Percentiles rank a stretch among this genome's conserved stretches.
Conservation (phyloP, 2,797 vertebrate species). For the Luscinia megarhynchos region DNA sequence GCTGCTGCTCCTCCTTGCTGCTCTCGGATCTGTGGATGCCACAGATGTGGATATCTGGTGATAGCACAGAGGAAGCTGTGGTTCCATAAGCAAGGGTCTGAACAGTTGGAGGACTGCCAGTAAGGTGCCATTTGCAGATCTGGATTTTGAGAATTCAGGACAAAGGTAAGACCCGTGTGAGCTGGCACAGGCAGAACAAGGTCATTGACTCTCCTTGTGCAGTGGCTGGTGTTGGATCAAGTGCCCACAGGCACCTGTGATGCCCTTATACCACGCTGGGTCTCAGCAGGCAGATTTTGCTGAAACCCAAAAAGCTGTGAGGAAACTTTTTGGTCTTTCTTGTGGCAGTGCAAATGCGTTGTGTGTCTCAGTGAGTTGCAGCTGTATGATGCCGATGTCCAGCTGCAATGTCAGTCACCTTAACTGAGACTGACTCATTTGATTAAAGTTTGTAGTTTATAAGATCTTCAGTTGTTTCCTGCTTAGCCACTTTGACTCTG, state of each 20-base stretch:
- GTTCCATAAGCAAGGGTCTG: rapidly evolving
- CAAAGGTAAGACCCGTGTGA: not conserved
- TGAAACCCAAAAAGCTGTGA: not conserved
- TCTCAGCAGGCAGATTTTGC: not conserved
- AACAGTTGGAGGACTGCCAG: not conserved
- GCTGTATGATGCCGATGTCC: rapidly evolving
- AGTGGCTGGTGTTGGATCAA: not conserved
- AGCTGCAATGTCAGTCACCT: rapidly evolving
- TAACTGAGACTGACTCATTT: not conserved
- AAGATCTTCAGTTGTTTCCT: constrained; percentile 20
- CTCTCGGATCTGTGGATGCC: not conserved
- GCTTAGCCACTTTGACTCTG: not conserved
- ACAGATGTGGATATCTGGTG: not conserved
- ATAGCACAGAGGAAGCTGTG: rapidly evolving
- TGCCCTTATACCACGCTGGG: not conserved
- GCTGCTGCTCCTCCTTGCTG: not conserved
- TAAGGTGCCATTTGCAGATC: not conserved
- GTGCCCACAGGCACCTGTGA: rapidly evolving
- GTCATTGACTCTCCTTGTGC: not conserved
- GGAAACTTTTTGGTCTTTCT: not conserved
- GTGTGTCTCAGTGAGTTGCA: not conserved
- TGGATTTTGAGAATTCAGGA: not conserved
- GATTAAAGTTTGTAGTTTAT: not conserved
- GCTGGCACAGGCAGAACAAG: not conserved
- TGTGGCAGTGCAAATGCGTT: not conserved